Base-by-base conservation (phyloP, 2,113 vertebrate genomes). In the Scalopus aquaticus region DNA sequence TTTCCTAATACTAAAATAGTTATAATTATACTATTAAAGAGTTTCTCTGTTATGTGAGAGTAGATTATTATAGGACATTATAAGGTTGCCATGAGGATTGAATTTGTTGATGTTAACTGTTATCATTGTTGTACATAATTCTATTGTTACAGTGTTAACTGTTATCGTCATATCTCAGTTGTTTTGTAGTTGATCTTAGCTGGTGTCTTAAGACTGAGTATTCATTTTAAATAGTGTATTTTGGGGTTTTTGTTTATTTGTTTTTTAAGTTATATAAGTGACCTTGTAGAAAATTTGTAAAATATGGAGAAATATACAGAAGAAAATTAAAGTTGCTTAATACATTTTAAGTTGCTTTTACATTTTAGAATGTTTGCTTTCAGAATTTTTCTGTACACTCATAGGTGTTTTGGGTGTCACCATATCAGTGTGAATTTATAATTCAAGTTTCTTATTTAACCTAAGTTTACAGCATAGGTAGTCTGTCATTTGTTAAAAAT, bases 291-390 rank as follows among this genome's bases (percentile, higher is more conserved):
- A 87, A 69, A 69, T 79, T 20, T 70, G 35, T 3, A 39, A 72
- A 86, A 37, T 54, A 5, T 79, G 32, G 15, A 42, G 76, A 88
- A 77, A 72, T 51, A 26, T 30, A 81, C 89, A 62, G 5, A 44
- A 74, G 37, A 10, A 64, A 60, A 49, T 90, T 16, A 92, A 76
- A 89, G 4, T 58, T 28, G 42, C 12, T 35, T 56, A 46, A 88
- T 69, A 44, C 80, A 80, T 80, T 92, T 86, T 82, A 72, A 67
- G 32, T 83, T 26, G 54, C 32, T 73, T 90, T 64, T 46, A 91
- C 6, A 35, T 85, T 92, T 95, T 30, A 96, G 32, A 86, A 82
- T 81, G 72, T 62, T 89, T 81, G n/a, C 46, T 76, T 89, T 44
- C 32, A 78, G 37, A 76, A 83, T 15, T 87, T 80, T 91, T 93